Percentiles rank a stretch among this genome's conserved stretches.
Conservation (phyloP, 2,797 vertebrate species). For the Morus bassanus region DNA sequence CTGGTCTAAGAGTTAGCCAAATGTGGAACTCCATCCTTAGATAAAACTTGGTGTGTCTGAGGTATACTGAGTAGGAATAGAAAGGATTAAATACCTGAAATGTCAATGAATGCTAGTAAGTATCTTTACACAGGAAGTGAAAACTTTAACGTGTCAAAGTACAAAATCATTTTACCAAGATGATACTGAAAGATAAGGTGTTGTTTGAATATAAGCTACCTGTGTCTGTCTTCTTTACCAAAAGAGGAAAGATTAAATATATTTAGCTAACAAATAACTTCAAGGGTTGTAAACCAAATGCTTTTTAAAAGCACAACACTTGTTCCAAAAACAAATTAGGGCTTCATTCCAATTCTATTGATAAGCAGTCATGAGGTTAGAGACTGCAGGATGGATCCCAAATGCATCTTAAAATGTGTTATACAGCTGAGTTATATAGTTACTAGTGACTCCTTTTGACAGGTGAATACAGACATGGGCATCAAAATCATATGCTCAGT, state of each 20-base stretch:
- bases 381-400: not conserved
- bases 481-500: not conserved
- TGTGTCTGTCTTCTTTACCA: not conserved
- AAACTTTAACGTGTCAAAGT: not conserved
- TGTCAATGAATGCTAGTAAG: not conserved
- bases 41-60: not conserved
- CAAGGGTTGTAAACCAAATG: not conserved
- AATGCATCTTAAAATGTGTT: not conserved
- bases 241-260: not conserved
- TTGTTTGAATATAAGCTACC: not conserved
- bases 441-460: not conserved
- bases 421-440: not conserved
- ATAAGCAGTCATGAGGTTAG: not conserved
- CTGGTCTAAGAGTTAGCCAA: not conserved
- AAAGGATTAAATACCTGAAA: not conserved
- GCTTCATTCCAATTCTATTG: not conserved
- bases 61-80: not conserved
- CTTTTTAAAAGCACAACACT: not conserved
- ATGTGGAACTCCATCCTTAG: not conserved
- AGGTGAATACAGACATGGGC: not conserved
- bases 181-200: not conserved
- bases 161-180: not conserved
- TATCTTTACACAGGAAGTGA: not conserved
- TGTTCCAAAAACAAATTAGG: not conserved
- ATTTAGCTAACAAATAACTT: not conserved